Evolutionary conservation across 2,888 invertebrate genomes (phyloP).

Genomic region (Eueremaeus valkanovi): DNA sequence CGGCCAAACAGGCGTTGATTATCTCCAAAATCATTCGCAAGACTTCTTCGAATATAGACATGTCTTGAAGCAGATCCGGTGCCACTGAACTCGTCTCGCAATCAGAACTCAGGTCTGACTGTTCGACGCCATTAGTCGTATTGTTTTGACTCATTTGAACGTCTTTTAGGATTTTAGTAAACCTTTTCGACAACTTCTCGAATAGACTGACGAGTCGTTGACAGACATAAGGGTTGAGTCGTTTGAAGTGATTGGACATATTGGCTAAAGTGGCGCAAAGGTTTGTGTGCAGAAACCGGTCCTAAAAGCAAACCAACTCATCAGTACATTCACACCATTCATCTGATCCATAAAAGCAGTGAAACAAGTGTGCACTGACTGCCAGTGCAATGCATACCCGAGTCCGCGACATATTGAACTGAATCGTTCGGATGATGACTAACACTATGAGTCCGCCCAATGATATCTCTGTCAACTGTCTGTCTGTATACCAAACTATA

Average conservation of each 20-base stretch:
- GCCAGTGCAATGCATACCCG: conserved; percentile 57
- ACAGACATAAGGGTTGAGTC: conserved; percentile 90
- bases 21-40: conserved; percentile 95
- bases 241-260: conserved; percentile 88
- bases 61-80: conserved; percentile 66
- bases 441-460: conserved; percentile 88
- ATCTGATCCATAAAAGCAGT: conserved; percentile 21
- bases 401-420: conserved; percentile 94
- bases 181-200: conserved; percentile 44
- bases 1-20: conserved; percentile 86
- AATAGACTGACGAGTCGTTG: conserved; percentile 70
- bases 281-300: conserved; percentile 97
- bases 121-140: conserved; percentile 32
- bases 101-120: conserved; percentile 28
- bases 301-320: conserved; percentile 55
- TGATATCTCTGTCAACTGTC: conserved; percentile 83
- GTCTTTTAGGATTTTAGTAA: conserved; percentile 34
- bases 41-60: conserved; percentile 90
- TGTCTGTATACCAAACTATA: conserved; percentile 88
- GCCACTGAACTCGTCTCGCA: conserved; percentile 32
- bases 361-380: background rate
- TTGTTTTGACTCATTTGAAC: conserved; percentile 16
- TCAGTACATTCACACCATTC: no score
- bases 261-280: conserved; percentile 97
- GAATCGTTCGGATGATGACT: conserved; percentile 92